A percentile compares a stretch with the other conserved stretches of the same genome.
Conservation (phyloP, 2,888 invertebrate species). For the Diplolepis rosae region DNA sequence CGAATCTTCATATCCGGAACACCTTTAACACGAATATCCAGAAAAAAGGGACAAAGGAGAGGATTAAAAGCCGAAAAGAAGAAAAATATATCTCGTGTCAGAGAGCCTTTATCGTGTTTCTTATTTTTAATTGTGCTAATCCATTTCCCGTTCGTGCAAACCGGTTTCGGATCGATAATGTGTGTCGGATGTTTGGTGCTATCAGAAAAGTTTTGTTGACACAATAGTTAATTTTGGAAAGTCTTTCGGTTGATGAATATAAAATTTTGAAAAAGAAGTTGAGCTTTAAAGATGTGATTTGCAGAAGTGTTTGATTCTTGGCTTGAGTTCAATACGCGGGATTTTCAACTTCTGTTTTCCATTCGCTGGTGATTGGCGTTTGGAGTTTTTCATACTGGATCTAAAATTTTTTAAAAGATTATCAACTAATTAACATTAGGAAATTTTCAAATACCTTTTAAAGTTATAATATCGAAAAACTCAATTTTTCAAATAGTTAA, state of each 20-base stretch:
- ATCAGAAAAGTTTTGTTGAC: slow-evolving; percentile 1
- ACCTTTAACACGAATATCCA: slow-evolving; percentile 5
- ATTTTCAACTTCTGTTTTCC: neutral
- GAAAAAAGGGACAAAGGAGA: slow-evolving; percentile 26
- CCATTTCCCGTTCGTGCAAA: slow-evolving; percentile 24
- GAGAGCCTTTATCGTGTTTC: slow-evolving; percentile 18
- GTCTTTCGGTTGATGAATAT: neutral
- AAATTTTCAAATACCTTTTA: no score
- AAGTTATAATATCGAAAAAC: no score
- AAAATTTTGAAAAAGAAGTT: no score
- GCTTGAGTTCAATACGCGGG: neutral
- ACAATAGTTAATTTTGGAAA: neutral
- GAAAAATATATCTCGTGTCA: slow-evolving; percentile 11
- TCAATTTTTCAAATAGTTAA: no score
- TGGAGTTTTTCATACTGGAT: neutral
- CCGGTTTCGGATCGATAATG: slow-evolving; percentile 2
- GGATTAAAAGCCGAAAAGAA: slow-evolving; percentile 35
- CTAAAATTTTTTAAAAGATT: neutral
- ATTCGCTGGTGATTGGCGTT: neutral
- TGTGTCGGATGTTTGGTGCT: slow-evolving; percentile 19
- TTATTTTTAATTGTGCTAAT: slow-evolving; percentile 20
- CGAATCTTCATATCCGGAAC: slow-evolving; percentile 13
- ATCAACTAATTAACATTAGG: no score
- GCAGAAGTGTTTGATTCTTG: neutral
- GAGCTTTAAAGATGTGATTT: neutral